Percentiles rank a stretch among this genome's conserved stretches.
phyloP scores from a whole-genome alignment of 2,797 vertebrate genomes.

The Sebastiscus tertius region DNA sequence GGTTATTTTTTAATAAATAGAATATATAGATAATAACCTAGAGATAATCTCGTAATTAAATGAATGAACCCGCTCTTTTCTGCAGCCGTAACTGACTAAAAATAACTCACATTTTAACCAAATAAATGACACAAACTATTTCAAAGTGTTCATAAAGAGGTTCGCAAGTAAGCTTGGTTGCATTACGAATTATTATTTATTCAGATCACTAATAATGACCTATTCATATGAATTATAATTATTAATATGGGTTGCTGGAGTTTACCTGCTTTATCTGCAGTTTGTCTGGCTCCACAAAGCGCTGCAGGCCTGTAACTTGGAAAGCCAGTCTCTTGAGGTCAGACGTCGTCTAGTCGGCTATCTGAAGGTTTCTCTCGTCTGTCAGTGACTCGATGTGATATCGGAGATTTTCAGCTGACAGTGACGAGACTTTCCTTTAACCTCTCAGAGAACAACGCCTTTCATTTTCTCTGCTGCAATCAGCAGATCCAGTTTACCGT shows the following conservation, averaged over 20 bases:
- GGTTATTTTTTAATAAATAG: background rate
- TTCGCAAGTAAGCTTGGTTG: background rate
- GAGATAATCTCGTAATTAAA: background rate
- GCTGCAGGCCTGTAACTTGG: constrained; percentile 6
- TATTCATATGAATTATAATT: background rate
- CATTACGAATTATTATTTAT: background rate
- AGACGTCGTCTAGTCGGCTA: constrained; percentile 51
- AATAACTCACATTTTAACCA: background rate
- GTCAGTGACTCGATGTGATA: constrained; percentile 55
- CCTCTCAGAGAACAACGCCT: background rate
- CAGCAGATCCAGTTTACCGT: background rate
- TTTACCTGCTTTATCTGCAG: constrained; percentile 29
- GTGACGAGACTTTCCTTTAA: constrained; percentile 5
- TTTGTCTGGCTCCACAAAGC: constrained; percentile 32
- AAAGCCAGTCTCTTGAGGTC: constrained; percentile 53
- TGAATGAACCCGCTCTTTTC: background rate
- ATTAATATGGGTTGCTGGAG: background rate
- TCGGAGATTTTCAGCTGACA: constrained; percentile 40
- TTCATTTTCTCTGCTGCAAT: background rate
- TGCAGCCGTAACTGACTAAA: background rate
- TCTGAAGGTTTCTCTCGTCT: constrained; percentile 53
- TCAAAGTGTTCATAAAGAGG: background rate
- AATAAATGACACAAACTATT: background rate
- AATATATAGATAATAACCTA: background rate
- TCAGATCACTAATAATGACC: background rate